Conservation (phyloP, 64 coral and sea anemone species). For the Porites australiensis region DNA sequence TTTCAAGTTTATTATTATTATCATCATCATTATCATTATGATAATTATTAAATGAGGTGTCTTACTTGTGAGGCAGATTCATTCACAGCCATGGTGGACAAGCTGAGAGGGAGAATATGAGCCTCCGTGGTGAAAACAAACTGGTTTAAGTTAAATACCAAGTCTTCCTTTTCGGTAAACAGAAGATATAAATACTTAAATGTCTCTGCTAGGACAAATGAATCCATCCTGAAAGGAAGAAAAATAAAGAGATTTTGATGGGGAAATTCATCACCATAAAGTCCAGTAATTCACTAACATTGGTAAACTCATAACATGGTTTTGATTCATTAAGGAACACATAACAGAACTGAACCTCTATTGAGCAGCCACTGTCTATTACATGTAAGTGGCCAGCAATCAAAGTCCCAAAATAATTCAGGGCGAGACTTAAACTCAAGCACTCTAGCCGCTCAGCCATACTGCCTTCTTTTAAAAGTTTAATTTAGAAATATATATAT, state of each 20-base stretch:
- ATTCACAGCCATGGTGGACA: constrained; percentile 80
- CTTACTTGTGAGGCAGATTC: constrained; percentile 84
- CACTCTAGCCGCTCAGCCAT: too few species aligned
- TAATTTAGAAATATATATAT: too few species aligned
- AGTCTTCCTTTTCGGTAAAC: constrained; percentile 82
- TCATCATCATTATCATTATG: background rate
- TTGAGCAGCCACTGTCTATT: too few species aligned
- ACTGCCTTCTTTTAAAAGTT: too few species aligned
- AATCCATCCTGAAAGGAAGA: constrained; percentile 79
- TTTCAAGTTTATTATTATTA: background rate
- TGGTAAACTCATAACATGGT: too few species aligned
- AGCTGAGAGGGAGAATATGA: constrained; percentile 81
- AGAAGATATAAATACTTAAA: constrained; percentile 95
- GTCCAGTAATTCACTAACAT: too few species aligned
- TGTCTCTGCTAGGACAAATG: constrained; percentile 94
- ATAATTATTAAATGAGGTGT: background rate
- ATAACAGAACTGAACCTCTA: too few species aligned
- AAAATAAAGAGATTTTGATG: background rate
- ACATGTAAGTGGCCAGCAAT: too few species aligned
- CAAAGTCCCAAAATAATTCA: too few species aligned
- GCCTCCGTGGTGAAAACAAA: constrained; percentile 97
- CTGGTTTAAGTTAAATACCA: constrained; percentile 83
- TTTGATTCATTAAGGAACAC: too few species aligned
- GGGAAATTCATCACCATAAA: background rate
- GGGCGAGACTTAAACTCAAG: too few species aligned